A percentile compares a stretch with the other conserved stretches of the same genome.
Conservation (phyloP, 92 coral and sea anemone species). For the Siderastrea siderea region DNA sequence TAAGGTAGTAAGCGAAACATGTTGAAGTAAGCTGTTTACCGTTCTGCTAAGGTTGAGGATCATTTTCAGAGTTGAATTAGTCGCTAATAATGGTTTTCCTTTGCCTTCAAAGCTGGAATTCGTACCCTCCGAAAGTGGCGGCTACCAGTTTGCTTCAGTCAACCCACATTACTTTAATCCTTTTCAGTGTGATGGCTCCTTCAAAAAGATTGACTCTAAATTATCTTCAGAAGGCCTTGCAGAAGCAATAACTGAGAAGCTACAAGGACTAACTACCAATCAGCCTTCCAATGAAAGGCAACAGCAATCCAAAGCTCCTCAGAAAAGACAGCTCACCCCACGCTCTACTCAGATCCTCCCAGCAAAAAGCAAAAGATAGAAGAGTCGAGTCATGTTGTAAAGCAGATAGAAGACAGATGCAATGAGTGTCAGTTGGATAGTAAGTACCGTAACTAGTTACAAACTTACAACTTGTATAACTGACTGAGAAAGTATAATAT, state of each 20-base stretch:
- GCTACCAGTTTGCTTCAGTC: constrained; percentile 6
- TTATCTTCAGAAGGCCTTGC: constrained; percentile 28
- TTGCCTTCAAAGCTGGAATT: constrained; percentile 7
- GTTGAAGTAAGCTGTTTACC: too few relatives aligned
- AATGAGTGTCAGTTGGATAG: constrained; percentile 44
- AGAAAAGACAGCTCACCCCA: constrained; percentile 22
- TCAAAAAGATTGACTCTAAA: constrained; percentile 10
- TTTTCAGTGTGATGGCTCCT: constrained; percentile 34
- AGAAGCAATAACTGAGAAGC: neutral
- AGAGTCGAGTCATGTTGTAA: constrained; percentile 12
- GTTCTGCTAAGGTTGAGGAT: too few relatives aligned
- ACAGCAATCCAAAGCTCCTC: constrained; percentile 6
- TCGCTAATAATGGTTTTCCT: too few relatives aligned
- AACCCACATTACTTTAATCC: constrained; percentile 31
- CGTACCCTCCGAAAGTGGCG: constrained; percentile 2
- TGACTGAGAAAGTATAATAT: too few relatives aligned
- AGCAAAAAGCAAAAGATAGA: constrained; percentile 29
- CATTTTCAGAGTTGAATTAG: too few relatives aligned
- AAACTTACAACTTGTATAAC: too few relatives aligned
- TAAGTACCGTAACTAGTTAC: neutral
- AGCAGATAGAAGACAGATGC: constrained; percentile 23
- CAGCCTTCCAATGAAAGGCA: neutral
- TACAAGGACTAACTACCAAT: constrained; percentile 5
- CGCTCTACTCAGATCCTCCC: neutral
- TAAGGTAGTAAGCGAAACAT: too few relatives aligned